Evolutionary conservation across 2,797 vertebrate genomes (phyloP).

Genomic region (Sebastes cheni): DNA sequence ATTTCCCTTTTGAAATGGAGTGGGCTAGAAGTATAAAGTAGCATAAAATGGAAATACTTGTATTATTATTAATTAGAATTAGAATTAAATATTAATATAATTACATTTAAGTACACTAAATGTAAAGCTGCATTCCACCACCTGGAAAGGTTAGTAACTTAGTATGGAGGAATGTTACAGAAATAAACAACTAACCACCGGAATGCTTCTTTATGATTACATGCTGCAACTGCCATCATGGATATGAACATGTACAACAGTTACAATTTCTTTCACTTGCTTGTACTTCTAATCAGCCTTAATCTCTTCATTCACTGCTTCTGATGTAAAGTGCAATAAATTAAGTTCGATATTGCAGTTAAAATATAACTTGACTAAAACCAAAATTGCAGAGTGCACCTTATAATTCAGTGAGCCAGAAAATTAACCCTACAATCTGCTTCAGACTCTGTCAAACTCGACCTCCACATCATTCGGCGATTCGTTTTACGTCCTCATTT

Average conservation of each 20-base stretch:
- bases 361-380: constrained; percentile 13
- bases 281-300: neutral
- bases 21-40: too few relatives aligned
- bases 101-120: neutral
- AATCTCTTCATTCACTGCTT: neutral
- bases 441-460: neutral
- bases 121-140: neutral
- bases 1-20: neutral
- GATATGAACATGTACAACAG: too few relatives aligned
- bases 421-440: neutral
- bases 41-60: too few relatives aligned
- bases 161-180: neutral
- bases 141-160: neutral
- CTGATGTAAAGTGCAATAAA: neutral
- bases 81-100: too few relatives aligned
- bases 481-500: neutral
- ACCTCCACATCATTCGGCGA: neutral
- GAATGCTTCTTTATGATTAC: neutral
- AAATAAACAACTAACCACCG: neutral
- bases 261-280: neutral
- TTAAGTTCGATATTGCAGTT: neutral
- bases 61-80: too few relatives aligned
- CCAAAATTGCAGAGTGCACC: constrained; percentile 21
- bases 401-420: constrained; percentile 11
- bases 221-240: neutral